Evolutionary conservation across 1,140 invertebrate genomes (phyloP), one percentile per base, ranked within the genome.

Genomic region (Tetragnatha versicolor): DNA sequence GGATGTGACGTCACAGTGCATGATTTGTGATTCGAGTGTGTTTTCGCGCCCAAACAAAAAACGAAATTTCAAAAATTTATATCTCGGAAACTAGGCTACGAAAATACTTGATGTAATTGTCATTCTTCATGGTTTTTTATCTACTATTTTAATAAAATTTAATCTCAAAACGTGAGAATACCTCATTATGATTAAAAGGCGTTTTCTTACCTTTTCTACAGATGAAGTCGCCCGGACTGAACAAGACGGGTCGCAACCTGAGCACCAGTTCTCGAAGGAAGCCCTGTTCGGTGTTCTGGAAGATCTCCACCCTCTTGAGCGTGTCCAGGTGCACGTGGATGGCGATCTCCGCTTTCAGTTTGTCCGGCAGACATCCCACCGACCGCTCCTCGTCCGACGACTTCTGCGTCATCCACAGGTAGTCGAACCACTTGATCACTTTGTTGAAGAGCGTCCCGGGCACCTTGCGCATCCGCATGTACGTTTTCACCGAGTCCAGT

Each of bases 361-460:
- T 98, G 88, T 98, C 96, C 88, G 95, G 95, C 83, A 97, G 90
- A 89, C 95, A 97, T 83, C 93, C 94, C 79, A 97, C 94, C 60
- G 94, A 94, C 86, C 93, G 93, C 85, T 99, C 96, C 86, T 99
- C 97, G 85, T 98, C 96, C 0, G 95, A 97, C 85, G 95, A 98
- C 87, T 98, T 98, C 88, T 99, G 96, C 77, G 95, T 98, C 79
- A 98, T 90, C 97, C 97, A 98, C 79, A 98, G 90, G 86, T 99
- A 98, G 88, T 98, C 97, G 86, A 99, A 98, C 97, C 97, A 99
- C 86, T 97, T 96, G 86, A 98, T 98, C 61, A 99, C 97, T 87
- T 98, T 97, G 82, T 97, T 94, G 88, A 98, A 96, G 49, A 99
- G 90, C 87, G 96, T 93, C 82, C 92, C 93, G 12, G 97, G 96